Evolutionary conservation across 2,888 invertebrate genomes (phyloP), one percentile per base, ranked within the genome.

Genomic region (Brachynemurus nebulosus): DNA sequence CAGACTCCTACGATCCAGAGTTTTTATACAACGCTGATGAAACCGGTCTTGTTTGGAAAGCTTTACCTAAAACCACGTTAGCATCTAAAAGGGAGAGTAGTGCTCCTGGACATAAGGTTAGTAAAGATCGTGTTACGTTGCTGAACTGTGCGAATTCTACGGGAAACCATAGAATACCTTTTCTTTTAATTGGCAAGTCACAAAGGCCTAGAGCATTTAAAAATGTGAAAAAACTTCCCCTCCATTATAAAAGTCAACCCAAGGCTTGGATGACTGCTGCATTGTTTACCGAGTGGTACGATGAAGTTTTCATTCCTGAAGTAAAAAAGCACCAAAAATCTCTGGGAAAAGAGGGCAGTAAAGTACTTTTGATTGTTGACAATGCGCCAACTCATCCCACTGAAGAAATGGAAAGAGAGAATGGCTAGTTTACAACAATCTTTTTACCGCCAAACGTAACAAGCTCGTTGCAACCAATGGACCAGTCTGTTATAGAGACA

Each of bases 121-220:
- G 40, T 5, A 56, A 55, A 43, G 53, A 55, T 9, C 39, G 54
- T 17, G 45, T 57, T 2, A 55, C 54, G 21, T 41, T 54, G 6
- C 49, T 56, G 49, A 40, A 50, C 7, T 58, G 57, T 42, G 50
- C 53, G n/a, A 58, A 57, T 47, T 52, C 52, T 6, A 40, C 46
- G 33, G 56, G 55, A 2, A 53, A 48, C n/a, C 53, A 57, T 44
- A 55, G 51, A 47, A 34, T 57, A 11, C 50, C 51, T 9, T 47
- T 56, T 41, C 45, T 56, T 25, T 41, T 55, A 7, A 51, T 59
- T 45, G 54, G 56, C 1, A 57, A 57, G 49, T 51, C 52, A 14
- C 50, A 52, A 42, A 57, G 55, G 8, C 52, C 55, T 16, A 44
- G 52, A 16, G 53, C 52, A 38, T 55, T 55, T 25, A 53, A 53